Evolutionary conservation across 2,888 invertebrate species (phyloP), one percentile per base, ranked within the genome.

Genomic region (Lumbricus terrestris): DNA sequence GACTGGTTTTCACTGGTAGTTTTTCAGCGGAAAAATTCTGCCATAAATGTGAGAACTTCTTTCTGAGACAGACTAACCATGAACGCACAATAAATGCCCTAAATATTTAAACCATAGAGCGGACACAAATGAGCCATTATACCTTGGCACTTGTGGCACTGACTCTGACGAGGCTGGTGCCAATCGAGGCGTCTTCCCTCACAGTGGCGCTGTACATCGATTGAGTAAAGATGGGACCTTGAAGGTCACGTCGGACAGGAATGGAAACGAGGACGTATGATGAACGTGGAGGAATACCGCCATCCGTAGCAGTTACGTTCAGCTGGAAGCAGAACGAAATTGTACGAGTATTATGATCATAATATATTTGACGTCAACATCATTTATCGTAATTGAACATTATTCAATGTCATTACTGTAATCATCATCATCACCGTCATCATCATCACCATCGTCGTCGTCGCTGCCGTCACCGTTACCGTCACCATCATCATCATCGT

Each of bases 81-180:
- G 69, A 11, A 16, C 11, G 29, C 29, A n/a, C n/a, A 29, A 69
- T 69, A 69, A n/a, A 6, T 13, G 11, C 69, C 29, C 8, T 69
- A n/a, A 69, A 69, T n/a, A n/a, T 4, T 5, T 23, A 54, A 42
- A 42, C 18, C 11, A 47, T 3, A 0, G 23, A 23, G 23, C 47
- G 18, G n/a, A n/a, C 33, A 83, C 33, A 33, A 35, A 20, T 85
- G 0, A 37, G n/a, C 40, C n/a, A n/a, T n/a, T n/a, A n/a, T n/a
- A 88, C 88, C 88, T 33, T 47, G 40, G 38, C 20, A 37, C 88
- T 88, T 40, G 42, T 96, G 18, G 98, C 97, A 23, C 96, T 96
- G 90, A 98, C 96, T 29, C 95, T 95, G 85, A 98, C 96, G 0
- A 97, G 97, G 47, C 96, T 95, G 37, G 96, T 96, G 0, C 94